Percentiles rank a stretch among this genome's conserved stretches.
These are phyloP conservation scores for Lates calcarifer DNA, from an alignment of 2,113 vertebrate genomes.

Conservation along the genomic window DNA sequence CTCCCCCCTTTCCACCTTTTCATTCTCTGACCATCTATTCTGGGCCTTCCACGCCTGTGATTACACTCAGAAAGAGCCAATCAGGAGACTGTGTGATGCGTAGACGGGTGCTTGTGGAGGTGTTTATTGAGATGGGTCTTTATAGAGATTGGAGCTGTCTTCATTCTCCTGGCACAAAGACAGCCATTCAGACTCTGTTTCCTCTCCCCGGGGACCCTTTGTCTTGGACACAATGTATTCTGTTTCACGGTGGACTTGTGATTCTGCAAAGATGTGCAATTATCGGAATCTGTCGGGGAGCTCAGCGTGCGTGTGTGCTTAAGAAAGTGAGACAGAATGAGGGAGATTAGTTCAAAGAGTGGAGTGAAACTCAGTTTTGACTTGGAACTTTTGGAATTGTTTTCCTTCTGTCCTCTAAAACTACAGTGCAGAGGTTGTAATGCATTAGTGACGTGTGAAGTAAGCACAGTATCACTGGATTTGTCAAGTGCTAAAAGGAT, in stretches of 20 bases:
- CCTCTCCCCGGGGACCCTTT: slow-evolving; percentile 61
- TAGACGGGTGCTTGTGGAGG: slow-evolving; percentile 38
- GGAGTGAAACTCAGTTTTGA: slow-evolving; percentile 29
- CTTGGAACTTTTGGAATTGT: slow-evolving; percentile 23
- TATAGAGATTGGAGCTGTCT: slow-evolving; percentile 61
- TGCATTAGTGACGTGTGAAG: not conserved
- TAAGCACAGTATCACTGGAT: not conserved
- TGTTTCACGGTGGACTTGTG: slow-evolving; percentile 54
- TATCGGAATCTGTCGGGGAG: slow-evolving; percentile 46
- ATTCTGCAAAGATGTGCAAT: slow-evolving; percentile 61
- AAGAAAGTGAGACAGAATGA: slow-evolving; percentile 26
- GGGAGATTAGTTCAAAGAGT: slow-evolving; percentile 33
- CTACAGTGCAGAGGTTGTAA: not conserved
- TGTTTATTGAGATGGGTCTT: slow-evolving; percentile 68
- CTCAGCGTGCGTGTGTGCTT: slow-evolving; percentile 6
- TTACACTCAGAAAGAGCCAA: slow-evolving; percentile 54
- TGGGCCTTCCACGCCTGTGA: slow-evolving; percentile 44
- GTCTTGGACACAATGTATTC: slow-evolving; percentile 65
- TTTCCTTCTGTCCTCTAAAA: not conserved
- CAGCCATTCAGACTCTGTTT: slow-evolving; percentile 42
- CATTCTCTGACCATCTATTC: slow-evolving; percentile 44
- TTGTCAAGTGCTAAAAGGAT: not conserved
- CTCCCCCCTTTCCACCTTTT: slow-evolving; percentile 30
- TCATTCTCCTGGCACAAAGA: slow-evolving; percentile 37
- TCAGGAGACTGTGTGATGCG: slow-evolving; percentile 44